phyloP scores from a whole-genome alignment of 2,113 vertebrate species.

The Tachycineta bicolor region DNA sequence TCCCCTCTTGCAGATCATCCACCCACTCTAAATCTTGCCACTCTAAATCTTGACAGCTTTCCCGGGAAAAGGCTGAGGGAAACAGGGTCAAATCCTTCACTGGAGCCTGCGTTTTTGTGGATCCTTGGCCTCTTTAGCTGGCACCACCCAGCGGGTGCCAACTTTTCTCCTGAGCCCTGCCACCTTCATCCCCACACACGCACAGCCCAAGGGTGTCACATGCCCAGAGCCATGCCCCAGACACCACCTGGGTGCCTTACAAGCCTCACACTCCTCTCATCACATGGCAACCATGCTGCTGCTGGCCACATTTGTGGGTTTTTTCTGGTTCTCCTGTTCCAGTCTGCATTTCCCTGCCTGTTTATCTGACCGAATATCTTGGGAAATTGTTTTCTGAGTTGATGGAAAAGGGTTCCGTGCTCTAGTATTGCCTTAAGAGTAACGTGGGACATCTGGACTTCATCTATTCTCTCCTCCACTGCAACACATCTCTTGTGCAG shows the following conservation, averaged over 20 bases:
- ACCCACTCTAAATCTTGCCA: not conserved
- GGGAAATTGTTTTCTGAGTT: not conserved
- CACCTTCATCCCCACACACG: not conserved
- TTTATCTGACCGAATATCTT: not conserved
- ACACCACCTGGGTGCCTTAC: too few species aligned
- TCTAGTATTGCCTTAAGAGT: not conserved
- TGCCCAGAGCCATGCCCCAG: not conserved
- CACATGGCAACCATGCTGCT: not conserved
- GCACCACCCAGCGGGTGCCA: not conserved
- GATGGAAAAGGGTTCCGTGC: not conserved
- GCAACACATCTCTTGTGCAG: not conserved
- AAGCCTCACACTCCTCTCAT: not conserved
- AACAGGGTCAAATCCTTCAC: not conserved
- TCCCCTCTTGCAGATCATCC: not conserved
- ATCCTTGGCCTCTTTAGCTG: not conserved
- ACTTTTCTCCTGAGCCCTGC: not conserved
- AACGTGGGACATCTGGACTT: not conserved
- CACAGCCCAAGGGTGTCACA: not conserved
- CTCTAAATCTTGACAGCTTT: not conserved
- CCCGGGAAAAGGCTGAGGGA: not conserved
- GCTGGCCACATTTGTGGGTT: fast-evolving
- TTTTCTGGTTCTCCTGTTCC: not conserved
- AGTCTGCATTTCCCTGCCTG: not conserved
- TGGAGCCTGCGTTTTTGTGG: fast-evolving
- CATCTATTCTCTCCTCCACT: not conserved